Evolutionary conservation across 1,140 invertebrate species (phyloP), one percentile per base, ranked within the genome.

Genomic region (Leptinotarsa texana): DNA sequence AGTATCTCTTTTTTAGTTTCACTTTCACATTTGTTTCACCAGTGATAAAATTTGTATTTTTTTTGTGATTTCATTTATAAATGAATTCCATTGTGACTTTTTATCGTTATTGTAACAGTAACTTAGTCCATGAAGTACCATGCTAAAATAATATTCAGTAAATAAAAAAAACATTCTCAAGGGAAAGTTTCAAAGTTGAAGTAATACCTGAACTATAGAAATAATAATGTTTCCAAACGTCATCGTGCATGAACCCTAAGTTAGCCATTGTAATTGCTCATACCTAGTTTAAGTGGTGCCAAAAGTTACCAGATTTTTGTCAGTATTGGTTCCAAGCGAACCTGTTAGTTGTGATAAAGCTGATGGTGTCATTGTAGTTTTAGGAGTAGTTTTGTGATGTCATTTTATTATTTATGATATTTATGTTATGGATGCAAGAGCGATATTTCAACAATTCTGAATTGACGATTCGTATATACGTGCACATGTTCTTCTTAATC

Each of bases 321-420:
- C 69, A 72, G 69, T 72, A 62, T 72, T 63, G 69, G 69, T 72
- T 72, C 69, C 57, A 24, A 33, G 18, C 11, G 51, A 62, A 27
- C 57, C 68, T 49, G n/a, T 6, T 61, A 72, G 51, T 48, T 73
- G 71, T 73, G 71, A 73, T 73, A 73, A 73, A 73, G 18, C 33
- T 63, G 27, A 73, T 65, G 63, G 71, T 73, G 71, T 73, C 71
- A 73, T 69, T 69, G 22, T 69, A 48, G 17, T 48, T 69, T n/a
- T n/a, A 18, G 13, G 3, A 6, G 17, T 21, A 18, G n/a, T 17
- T 47, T 42, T 42, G 42, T 69, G n/a, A 69, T 42, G 67, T 18
- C 18, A 69, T 48, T 69, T 47, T 69, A 15, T 42, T 69, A 69
- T 69, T 65, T 65, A 65, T 65, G 51, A 65, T 65, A 65, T 65